Conservation (phyloP, 2,888 invertebrate species). For the Diarsia rubi region DNA sequence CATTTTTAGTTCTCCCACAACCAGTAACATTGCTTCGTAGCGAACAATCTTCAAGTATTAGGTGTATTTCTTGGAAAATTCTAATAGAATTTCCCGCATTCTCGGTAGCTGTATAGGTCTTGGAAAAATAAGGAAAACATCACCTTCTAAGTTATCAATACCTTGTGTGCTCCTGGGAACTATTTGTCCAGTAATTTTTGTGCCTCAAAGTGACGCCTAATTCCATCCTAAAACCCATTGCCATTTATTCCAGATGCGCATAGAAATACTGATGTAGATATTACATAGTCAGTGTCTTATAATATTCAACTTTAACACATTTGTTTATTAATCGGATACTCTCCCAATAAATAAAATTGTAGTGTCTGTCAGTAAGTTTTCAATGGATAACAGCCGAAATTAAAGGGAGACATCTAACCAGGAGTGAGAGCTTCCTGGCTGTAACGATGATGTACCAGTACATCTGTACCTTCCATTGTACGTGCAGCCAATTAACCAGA, state of each 20-base stretch:
- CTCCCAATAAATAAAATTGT: too few relatives aligned
- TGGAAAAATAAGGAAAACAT: background rate
- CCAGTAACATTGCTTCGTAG: background rate
- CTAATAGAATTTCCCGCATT: background rate
- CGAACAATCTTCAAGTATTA: background rate
- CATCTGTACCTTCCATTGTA: background rate
- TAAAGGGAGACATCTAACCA: background rate
- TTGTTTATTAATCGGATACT: too few relatives aligned
- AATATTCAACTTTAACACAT: too few relatives aligned
- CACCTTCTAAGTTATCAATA: background rate
- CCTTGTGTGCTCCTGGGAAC: too few relatives aligned
- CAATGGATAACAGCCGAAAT: background rate
- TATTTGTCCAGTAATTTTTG: too few relatives aligned
- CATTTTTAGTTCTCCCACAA: background rate
- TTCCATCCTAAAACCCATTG: too few relatives aligned
- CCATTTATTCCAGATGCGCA: too few relatives aligned
- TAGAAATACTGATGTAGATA: too few relatives aligned
- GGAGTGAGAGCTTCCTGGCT: background rate
- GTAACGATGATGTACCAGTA: background rate
- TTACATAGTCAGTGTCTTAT: too few relatives aligned
- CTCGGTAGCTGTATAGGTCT: background rate
- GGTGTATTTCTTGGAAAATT: background rate
- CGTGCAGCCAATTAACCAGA: background rate
- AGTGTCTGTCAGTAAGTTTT: too few relatives aligned
- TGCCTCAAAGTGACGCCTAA: too few relatives aligned